Conservation (phyloP, 2,888 invertebrate genomes). For the Netelia fuscicornis region DNA sequence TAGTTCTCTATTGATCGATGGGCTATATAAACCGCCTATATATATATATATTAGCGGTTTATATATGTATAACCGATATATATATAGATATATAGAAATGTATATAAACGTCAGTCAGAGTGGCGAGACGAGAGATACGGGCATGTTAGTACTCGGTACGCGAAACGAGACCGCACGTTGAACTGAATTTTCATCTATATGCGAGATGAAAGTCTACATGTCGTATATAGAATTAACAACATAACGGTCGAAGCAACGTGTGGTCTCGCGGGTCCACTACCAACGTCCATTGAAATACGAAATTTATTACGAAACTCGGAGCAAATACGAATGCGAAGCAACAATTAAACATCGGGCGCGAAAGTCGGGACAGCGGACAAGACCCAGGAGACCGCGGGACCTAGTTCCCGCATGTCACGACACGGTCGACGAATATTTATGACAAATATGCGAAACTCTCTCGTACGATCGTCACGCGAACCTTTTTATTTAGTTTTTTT, state of each 20-base stretch:
- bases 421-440: background rate
- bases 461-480: too few species aligned
- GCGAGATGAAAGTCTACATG: background rate
- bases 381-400: background rate
- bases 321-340: constrained; percentile 45
- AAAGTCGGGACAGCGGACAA: constrained; percentile 1
- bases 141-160: constrained; percentile 43
- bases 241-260: constrained; percentile 12
- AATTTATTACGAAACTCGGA: constrained; percentile 63
- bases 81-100: background rate
- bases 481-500: too few species aligned
- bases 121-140: constrained; percentile 24
- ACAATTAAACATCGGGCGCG: constrained; percentile 47
- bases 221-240: constrained; percentile 24
- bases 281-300: constrained; percentile 44
- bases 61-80: too few species aligned
- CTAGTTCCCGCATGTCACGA: background rate
- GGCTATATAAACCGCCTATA: constrained; percentile 27
- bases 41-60: background rate
- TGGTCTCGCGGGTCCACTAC: constrained; percentile 50
- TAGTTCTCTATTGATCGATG: constrained; percentile 58
- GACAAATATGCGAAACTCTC: background rate
- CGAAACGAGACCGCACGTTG: constrained; percentile 49
- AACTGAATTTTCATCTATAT: constrained; percentile 54
- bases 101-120: background rate